These are phyloP conservation scores for Labia minor DNA, from an alignment of 2,888 invertebrate species.

Conservation along the genomic window DNA sequence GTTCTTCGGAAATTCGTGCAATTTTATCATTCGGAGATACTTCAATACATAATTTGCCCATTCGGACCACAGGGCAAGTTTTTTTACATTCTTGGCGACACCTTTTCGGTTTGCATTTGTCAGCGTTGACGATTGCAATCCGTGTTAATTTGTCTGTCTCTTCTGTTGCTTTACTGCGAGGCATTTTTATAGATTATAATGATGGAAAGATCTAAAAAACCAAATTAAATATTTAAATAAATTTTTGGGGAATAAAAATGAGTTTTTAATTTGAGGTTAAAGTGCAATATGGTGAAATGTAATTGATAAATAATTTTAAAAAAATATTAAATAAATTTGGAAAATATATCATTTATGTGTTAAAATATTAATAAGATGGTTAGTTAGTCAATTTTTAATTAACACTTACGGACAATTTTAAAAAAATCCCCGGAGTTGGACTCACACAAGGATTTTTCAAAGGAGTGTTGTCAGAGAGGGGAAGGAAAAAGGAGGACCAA, in stretches of 20 bases:
- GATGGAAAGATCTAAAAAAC: too few species aligned
- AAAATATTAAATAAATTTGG: too few species aligned
- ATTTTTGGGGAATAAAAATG: too few species aligned
- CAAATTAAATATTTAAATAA: conserved; percentile 14
- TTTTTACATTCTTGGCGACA: conserved; percentile 98
- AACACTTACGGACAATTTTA: background rate
- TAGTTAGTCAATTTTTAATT: too few species aligned
- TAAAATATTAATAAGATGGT: too few species aligned
- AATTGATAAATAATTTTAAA: too few species aligned
- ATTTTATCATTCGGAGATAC: conserved; percentile 92
- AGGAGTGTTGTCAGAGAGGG: background rate
- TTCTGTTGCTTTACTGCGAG: conserved; percentile 60
- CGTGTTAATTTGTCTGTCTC: conserved; percentile 89
- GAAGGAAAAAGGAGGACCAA: background rate
- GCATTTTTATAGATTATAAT: conserved; percentile 42
- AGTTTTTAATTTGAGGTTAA: background rate
- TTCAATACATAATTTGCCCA: conserved; percentile 99
- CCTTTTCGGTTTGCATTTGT: conserved; percentile 98
- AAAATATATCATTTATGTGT: too few species aligned
- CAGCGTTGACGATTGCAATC: conserved; percentile 95
- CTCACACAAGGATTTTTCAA: background rate
- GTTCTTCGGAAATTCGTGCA: conserved; percentile 91
- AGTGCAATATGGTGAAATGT: background rate
- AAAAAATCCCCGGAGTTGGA: background rate
- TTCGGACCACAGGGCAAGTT: conserved; percentile 95